Conservation (phyloP, 2,888 invertebrate genomes). For the Anticlea derivata region DNA sequence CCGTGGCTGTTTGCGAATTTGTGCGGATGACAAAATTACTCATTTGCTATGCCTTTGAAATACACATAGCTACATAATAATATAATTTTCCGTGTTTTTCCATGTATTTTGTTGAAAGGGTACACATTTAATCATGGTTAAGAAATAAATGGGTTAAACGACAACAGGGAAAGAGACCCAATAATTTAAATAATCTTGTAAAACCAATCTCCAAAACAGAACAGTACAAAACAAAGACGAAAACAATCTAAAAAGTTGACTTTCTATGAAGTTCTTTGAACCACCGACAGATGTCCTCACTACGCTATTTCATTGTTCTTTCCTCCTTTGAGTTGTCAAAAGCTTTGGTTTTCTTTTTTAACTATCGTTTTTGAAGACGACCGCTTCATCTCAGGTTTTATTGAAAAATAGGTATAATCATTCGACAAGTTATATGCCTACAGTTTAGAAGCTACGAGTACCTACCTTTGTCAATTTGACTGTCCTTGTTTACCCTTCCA, state of each 20-base stretch:
- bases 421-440: not conserved
- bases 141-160: too few species aligned
- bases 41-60: constrained; percentile 10
- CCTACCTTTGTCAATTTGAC: constrained; percentile 1
- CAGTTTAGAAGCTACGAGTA: not conserved
- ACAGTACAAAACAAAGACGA: constrained; percentile 10
- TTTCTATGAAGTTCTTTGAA: constrained; percentile 17
- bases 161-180: not conserved
- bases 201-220: constrained; percentile 2
- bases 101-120: too few species aligned
- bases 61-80: not conserved
- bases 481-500: constrained; percentile 26
- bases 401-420: not conserved
- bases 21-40: constrained; percentile 14
- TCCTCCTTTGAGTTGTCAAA: constrained; percentile 16
- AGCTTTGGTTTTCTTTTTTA: constrained; percentile 18
- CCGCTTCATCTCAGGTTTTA: constrained; percentile 3
- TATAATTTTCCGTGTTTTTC: not conserved
- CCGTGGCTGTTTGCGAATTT: constrained; percentile 8
- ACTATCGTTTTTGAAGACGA: constrained; percentile 16
- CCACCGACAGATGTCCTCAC: constrained; percentile 14
- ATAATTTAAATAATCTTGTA: constrained; percentile 1
- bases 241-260: constrained; percentile 18
- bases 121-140: too few species aligned
- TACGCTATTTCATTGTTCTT: constrained; percentile 25